Base-by-base conservation (phyloP, 2,888 invertebrate species). In the Luffia ferchaultella region DNA sequence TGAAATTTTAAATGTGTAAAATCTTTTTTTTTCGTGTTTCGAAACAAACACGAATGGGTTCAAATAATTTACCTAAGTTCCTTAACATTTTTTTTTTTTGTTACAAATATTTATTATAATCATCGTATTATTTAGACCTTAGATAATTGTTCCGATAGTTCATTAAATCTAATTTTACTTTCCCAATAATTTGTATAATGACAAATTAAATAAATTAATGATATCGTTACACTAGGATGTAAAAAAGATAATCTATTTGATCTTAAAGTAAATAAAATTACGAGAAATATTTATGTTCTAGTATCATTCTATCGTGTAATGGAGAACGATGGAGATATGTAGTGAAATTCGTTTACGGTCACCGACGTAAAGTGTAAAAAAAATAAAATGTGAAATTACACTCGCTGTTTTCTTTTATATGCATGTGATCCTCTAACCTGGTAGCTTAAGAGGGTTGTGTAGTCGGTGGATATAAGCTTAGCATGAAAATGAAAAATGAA, bases 171-270 rank as follows among this genome's bases (percentile, higher is more conserved):
- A 30, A 17, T 43, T 43, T 16, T 43, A 43, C 43, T 7, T 43
- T 43, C 16, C 43, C 12, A 30, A 30, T 30, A 30, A 80, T 80
- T 83, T 80, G 77, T 82, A 79, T 70, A 78, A 79, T 78, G 76
- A 82, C 77, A 80, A 80, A 80, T 75, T 68, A 67, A 67, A 67
- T 65, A 78, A 79, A 50, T 54, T 52, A 79, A 79, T 76, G 69
- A 79, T 80, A 79, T 80, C 80, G 82, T 80, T 82, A 80, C 71
- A 75, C 76, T 82, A 83, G 82, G 74, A 60, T 83, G 82, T 83
- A 83, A 80, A 82, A 82, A 82, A 82, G 83, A 83, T 83, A 82
- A 78, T 83, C 82, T 83, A 83, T 83, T 83, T 82, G 78, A 80
- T 79, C 79, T 79, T 82, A 77, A 78, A 51, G 69, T 82, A 80